Evolutionary conservation across 2,797 vertebrate genomes (phyloP), one percentile per base, ranked within the genome.

Genomic region (Tarsius wallacei): DNA sequence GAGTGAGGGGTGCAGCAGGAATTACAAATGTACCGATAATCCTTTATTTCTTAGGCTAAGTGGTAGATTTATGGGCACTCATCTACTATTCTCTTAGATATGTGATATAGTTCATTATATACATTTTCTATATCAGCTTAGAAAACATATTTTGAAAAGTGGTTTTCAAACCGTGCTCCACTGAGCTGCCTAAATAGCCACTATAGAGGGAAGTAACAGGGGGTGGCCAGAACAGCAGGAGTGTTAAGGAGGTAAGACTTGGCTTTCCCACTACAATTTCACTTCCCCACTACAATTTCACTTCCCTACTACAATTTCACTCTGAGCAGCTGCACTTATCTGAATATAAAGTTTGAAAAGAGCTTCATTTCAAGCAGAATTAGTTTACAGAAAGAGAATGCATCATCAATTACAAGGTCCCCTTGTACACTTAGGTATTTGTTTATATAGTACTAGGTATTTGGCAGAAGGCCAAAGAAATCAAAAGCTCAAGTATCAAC

Each of bases 61-160:
- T 87, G 51, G 57, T 26, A 61, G 42, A 87, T 81, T 78, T 63
- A 61, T 70, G 28, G 77, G 15, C 86, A 26, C 1, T 59, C 74
- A 77, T 71, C 31, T 78, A 51, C 78, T 68, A 78, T 61, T 86
- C 16, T 90, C 87, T 91, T 17, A 21, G 15, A 71, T 53, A 47
- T 42, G 91, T 14, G 64, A 63, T 59, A 81, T 12, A 64, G 9
- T 57, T 91, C 73, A 64, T 33, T 73, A 76, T 80, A 85, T 84
- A 90, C 13, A 81, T 66, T 93, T 84, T 73, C 84, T 68, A 28
- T 6, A 66, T 71, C 33, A 91, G 2, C 5, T 71, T 93, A 90
- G 59, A 95, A 92, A 92, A 83, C 15, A 86, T 47, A 53, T 76
- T 57, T 74, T 80, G 68, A 94, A n/a, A 47, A 77, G 42, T 74